Base-by-base conservation (phyloP, 2,113 vertebrate genomes). In the Sylvia atricapilla region DNA sequence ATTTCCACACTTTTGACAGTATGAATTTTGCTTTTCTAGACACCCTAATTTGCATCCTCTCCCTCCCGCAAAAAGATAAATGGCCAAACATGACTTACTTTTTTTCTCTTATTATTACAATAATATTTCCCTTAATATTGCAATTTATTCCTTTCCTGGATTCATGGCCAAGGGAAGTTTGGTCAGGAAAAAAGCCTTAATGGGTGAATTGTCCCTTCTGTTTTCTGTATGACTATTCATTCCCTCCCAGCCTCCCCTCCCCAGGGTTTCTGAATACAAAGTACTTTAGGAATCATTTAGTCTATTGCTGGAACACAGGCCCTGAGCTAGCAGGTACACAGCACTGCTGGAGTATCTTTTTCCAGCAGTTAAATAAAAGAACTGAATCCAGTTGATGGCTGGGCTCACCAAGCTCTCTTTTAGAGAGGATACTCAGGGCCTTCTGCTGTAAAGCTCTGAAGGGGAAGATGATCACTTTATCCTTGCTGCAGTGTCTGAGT, bases 401-500 rank as follows among this genome's bases (percentile, higher is more conserved):
- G 49, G 66, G 64, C 56, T 84, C 64, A 82, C 80, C 44, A 92
- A 90, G 52, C 41, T 74, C 62, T 64, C 50, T 78, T 94, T 89
- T 31, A 75, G 22, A 41, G 37, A 90, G 76, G 49, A 87, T n/a
- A 94, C 20, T 50, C 59, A 90, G 72, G 76, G 49, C 66, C 67
- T 88, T 87, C 52, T 89, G 72, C 76, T 16, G 4, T 72, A 81
- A 74, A 95, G 69, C 52, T 95, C 37, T 72, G 85, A 85, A 84
- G 46, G 82, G 78, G 70, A 92, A 77, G 80, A 91, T 80, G 86
- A 95, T 96, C 47, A 6, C 81, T 96, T 91, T 83, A 95, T 72
- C 72, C 84, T 95, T 96, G 93, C 95, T 97, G 95, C 95, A 96
- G 91, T 94, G 59, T 58, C 93, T 94, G 96, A 96, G 84, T 97